A percentile compares a stretch with the other conserved stretches of the same genome.
Conservation (phyloP, 2,888 invertebrate species). For the Coecobrya sp. region DNA sequence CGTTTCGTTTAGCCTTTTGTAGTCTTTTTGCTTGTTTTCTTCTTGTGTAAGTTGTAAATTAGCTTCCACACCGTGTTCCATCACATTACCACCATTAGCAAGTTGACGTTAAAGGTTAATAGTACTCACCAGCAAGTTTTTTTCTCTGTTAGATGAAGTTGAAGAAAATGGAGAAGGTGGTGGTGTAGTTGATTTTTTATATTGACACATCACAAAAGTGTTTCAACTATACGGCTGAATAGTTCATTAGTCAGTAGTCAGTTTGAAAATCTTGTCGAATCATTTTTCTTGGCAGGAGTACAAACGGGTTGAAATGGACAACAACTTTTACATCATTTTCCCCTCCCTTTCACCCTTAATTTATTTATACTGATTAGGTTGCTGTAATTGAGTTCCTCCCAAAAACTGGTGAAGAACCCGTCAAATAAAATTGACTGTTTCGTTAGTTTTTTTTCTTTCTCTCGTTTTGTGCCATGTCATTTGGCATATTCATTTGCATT, state of each 20-base stretch:
- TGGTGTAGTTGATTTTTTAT: neutral
- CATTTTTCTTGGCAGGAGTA: constrained; percentile 14
- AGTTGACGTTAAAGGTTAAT: neutral
- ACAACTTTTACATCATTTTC: neutral
- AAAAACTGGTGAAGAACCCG: neutral
- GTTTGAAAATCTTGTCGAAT: constrained; percentile 19
- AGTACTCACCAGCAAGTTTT: constrained; percentile 7
- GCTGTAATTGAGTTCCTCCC: constrained; percentile 30
- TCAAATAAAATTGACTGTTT: neutral
- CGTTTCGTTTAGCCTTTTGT: constrained; percentile 42
- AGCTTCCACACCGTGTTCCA: too few species aligned
- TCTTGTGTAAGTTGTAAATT: constrained; percentile 29
- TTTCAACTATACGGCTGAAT: constrained; percentile 21
- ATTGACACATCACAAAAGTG: neutral
- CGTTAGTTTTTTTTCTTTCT: neutral
- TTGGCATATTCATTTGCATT: neutral
- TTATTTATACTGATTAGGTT: constrained; percentile 11
- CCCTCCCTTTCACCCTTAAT: neutral
- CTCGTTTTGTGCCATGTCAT: neutral
- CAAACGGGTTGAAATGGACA: neutral
- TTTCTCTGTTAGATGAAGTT: neutral
- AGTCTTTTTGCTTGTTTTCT: constrained; percentile 26
- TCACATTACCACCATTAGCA: neutral
- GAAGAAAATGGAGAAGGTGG: neutral
- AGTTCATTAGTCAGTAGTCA: constrained; percentile 73